Conservation (phyloP, 2,113 vertebrate species). For the Cinclus cinclus region DNA sequence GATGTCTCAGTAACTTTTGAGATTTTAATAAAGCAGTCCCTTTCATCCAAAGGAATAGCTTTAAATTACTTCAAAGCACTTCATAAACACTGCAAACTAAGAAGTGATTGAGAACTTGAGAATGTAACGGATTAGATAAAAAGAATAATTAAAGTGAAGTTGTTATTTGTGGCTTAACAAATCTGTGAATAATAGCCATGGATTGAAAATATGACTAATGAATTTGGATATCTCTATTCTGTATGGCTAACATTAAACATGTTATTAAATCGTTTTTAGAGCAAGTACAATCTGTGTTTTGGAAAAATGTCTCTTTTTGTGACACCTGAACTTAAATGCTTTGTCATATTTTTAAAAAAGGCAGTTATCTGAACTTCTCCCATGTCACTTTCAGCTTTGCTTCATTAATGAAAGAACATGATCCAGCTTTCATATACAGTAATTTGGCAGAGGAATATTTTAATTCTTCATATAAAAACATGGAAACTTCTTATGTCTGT, state of each 20-base stretch:
- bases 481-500: neutral
- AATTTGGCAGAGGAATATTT: neutral
- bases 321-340: neutral
- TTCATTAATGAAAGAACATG: neutral
- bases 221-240: neutral
- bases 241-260: neutral
- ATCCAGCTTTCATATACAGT: neutral
- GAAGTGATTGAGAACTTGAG: neutral
- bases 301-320: neutral
- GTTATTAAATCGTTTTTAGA: neutral
- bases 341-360: neutral
- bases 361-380: neutral
- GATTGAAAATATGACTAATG: neutral
- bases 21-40: neutral
- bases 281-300: neutral
- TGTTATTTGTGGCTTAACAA: slow-evolving; percentile 5
- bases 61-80: slow-evolving; percentile 43
- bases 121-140: neutral
- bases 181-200: neutral
- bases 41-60: slow-evolving; percentile 32
- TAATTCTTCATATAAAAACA: neutral
- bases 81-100: slow-evolving; percentile 21
- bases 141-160: slow-evolving; percentile 28
- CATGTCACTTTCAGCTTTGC: neutral
- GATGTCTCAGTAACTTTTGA: slow-evolving; percentile 7